These are phyloP conservation scores for Oophaga sylvatica DNA, from an alignment of 2,797 vertebrate genomes.

Conservation along the genomic window DNA sequence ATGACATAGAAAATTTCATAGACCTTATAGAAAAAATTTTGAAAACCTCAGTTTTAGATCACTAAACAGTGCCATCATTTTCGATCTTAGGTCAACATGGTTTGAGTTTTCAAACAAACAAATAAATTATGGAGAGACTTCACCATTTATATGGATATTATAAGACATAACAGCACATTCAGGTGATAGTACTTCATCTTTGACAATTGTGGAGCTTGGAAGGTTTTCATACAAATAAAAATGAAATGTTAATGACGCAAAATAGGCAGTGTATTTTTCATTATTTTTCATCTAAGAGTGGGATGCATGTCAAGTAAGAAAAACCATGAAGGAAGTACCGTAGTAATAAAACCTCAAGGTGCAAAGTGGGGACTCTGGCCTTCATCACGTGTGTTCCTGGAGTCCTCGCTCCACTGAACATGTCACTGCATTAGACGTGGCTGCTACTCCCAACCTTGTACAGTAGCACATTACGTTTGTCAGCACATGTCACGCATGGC, in stretches of 20 bases:
- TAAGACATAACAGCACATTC: no score
- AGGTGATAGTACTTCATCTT: no score
- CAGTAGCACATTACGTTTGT: conserved; percentile 37
- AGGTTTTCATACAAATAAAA: no score
- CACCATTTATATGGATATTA: no score
- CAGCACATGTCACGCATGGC: conserved; percentile 6
- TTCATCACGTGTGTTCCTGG: conserved; percentile 19
- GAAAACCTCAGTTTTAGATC: no score
- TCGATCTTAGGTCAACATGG: no score
- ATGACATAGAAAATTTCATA: no score
- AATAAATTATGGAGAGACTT: no score
- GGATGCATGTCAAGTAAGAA: background rate
- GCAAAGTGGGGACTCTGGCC: conserved; percentile 8
- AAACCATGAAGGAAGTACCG: background rate
- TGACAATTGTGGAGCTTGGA: no score
- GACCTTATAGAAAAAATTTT: no score
- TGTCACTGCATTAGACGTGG: conserved; percentile 33
- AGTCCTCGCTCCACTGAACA: background rate
- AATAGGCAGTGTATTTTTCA: background rate
- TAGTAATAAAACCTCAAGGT: conserved; percentile 10
- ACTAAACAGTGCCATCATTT: no score
- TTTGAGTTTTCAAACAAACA: no score
- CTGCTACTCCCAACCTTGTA: conserved; percentile 12
- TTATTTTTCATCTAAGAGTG: background rate
- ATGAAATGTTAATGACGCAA: background rate